phyloP scores from a whole-genome alignment of 2,888 invertebrate species.

The Himalopsyche anomala region DNA sequence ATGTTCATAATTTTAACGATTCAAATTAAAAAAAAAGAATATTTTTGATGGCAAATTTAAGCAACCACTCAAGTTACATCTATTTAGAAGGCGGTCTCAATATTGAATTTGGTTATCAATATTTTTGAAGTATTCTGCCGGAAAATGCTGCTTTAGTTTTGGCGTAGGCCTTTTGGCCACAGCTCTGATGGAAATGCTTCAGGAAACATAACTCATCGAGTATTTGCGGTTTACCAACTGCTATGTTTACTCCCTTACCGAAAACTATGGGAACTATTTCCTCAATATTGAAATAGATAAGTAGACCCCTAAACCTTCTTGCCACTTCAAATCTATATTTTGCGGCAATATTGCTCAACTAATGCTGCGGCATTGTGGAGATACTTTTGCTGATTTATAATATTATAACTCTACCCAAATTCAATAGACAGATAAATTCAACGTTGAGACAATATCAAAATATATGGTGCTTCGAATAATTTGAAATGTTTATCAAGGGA shows the following conservation, averaged over 20 bases:
- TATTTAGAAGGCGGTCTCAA: not conserved
- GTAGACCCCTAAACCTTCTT: not conserved
- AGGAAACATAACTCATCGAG: conserved; percentile 30
- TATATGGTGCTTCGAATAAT: too few species aligned
- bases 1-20: too few species aligned
- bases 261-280: conserved; percentile 28
- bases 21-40: too few species aligned
- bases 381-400: conserved; percentile 27
- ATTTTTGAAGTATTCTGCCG: not conserved
- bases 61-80: too few species aligned
- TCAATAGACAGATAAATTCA: too few species aligned
- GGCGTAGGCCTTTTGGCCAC: conserved; percentile 12
- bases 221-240: conserved; percentile 34
- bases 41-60: too few species aligned
- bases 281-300: conserved; percentile 11
- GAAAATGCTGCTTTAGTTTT: not conserved
- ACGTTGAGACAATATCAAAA: too few species aligned
- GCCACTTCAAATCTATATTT: conserved; percentile 34
- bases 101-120: not conserved
- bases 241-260: conserved; percentile 10
- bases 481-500: too few species aligned
- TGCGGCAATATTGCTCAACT: conserved; percentile 3
- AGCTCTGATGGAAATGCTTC: not conserved
- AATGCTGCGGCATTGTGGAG: conserved; percentile 1
- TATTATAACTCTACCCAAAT: not conserved